Percentiles rank a stretch among this genome's conserved stretches.
Conservation (phyloP, 1,140 invertebrate genomes). For the Ceratina australensis region DNA sequence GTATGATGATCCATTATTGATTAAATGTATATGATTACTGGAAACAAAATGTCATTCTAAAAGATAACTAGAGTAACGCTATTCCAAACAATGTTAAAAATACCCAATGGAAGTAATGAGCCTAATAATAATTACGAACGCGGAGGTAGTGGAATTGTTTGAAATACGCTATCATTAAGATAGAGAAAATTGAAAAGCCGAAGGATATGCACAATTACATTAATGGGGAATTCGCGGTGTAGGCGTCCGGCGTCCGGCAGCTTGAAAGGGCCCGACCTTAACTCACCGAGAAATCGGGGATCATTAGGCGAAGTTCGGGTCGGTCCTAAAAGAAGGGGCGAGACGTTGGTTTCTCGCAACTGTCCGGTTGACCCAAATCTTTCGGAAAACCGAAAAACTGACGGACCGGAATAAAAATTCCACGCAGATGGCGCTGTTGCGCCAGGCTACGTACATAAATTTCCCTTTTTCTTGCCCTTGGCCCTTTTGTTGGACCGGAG, state of each 20-base stretch:
- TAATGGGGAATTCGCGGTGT: slow-evolving; percentile 34
- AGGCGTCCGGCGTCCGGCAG: slow-evolving; percentile 20
- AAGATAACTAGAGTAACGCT: too few species aligned
- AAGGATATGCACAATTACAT: not conserved
- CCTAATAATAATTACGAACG: too few species aligned
- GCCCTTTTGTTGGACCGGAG: slow-evolving; percentile 48
- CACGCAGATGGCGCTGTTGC: slow-evolving; percentile 61
- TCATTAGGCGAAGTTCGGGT: slow-evolving; percentile 63
- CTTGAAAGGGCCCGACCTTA: slow-evolving; percentile 42
- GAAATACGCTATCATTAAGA: too few species aligned
- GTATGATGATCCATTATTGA: too few species aligned
- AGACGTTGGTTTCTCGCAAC: slow-evolving; percentile 54
- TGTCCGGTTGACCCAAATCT: slow-evolving; percentile 66
- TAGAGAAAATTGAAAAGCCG: not conserved
- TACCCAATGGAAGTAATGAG: too few species aligned
- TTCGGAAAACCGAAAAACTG: slow-evolving; percentile 53
- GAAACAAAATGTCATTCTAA: too few species aligned
- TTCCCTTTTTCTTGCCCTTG: slow-evolving; percentile 50
- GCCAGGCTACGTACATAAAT: slow-evolving; percentile 63
- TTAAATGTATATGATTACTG: too few species aligned
- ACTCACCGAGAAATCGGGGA: slow-evolving; percentile 66
- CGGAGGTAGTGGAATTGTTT: too few species aligned
- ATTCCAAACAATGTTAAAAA: too few species aligned
- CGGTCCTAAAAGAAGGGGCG: slow-evolving; percentile 25
- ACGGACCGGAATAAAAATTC: slow-evolving; percentile 55